Evolutionary conservation across 1,140 invertebrate genomes (phyloP), one percentile per base, ranked within the genome.

Genomic region (Delia radicum): DNA sequence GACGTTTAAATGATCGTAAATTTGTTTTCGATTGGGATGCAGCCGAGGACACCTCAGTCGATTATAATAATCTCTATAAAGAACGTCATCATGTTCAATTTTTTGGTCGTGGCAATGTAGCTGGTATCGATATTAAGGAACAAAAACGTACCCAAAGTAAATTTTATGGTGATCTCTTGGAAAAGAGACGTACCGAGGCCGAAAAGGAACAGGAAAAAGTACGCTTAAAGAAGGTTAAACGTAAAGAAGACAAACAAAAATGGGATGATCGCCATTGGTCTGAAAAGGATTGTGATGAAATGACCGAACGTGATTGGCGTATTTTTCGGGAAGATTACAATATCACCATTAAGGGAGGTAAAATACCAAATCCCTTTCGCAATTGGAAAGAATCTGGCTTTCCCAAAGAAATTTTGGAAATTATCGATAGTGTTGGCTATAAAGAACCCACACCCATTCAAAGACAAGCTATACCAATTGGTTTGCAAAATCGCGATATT

Each of bases 1-100:
- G 98, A 33, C 89, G 97, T 77, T 87, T 99, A 3, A 99, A 99
- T 88, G 98, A 99, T 83, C 89, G 98, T 4, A 99, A 99, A 88
- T 99, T 99, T 90, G 98, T 99, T 0, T 99, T 99, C 88, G 98
- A 99, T 88, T 99, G 98, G 98, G 98, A 99, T 89, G 96, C 96
- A 3, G 93, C 93, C 0, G 98, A 99, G 87, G 98, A 99, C 81
- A 99, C 98, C 0, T 97, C 96, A 18, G 93, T 94, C 77, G 98
- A 99, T 90, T 99, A 99, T 81, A 99, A 99, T 87, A 91, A 92
- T 77, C 88, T 99, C 2, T 99, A 99, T 81, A 99, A 99, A 87
- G 96, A 98, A 79, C 90, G 94, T 67, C 97, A 98, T 89, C 94
- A 97, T 87, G 93, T 94, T 5, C 98, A 99, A 88, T 99, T 99